Evolutionary conservation across 2,888 invertebrate species (phyloP).

Genomic region (Masnerella sp.): DNA sequence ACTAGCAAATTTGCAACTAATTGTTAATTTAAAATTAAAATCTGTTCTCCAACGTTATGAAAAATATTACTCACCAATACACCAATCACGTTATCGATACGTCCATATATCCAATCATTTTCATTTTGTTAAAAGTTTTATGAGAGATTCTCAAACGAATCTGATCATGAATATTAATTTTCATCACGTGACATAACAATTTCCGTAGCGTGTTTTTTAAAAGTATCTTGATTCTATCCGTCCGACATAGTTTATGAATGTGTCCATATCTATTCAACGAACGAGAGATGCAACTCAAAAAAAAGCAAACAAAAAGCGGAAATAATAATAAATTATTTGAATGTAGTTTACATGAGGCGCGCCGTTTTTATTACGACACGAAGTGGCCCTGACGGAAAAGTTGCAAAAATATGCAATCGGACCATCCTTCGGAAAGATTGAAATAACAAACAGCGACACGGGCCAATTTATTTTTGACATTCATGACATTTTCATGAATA

Average conservation of each 20-base stretch:
- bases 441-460: conserved; percentile 1
- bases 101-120: neutral
- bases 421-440: conserved; percentile 9
- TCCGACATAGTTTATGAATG: conserved; percentile 37
- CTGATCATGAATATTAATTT: conserved; percentile 27
- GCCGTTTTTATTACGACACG: conserved; percentile 16
- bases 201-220: conserved; percentile 9
- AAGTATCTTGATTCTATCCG: conserved; percentile 27
- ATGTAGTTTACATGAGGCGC: conserved; percentile 7
- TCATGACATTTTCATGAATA: no score
- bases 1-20: no score
- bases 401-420: conserved; percentile 10
- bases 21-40: no score
- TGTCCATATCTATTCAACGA: conserved; percentile 30
- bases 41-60: neutral
- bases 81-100: neutral
- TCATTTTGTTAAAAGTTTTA: conserved; percentile 1
- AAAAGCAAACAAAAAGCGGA: conserved; percentile 1
- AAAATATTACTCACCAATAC: neutral
- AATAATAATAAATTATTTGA: conserved; percentile 26
- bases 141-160: conserved; percentile 1
- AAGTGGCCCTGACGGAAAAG: no score
- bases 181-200: conserved; percentile 9
- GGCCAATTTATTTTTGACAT: no score
- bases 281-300: conserved; percentile 9